Conservation (phyloP, 1,140 invertebrate species). For the Leptonema lineaticorne region DNA sequence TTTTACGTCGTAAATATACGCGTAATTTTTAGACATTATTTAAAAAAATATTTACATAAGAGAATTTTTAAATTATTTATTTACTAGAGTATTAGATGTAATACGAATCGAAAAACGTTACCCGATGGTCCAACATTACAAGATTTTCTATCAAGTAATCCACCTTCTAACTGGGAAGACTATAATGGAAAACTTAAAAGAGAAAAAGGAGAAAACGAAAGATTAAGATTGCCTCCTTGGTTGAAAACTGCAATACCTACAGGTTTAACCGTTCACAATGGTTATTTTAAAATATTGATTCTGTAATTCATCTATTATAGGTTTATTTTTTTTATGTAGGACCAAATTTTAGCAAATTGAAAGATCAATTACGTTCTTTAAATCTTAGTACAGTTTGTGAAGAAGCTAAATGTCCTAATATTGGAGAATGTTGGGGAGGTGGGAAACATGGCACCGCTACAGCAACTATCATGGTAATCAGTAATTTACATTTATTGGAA, state of each 20-base stretch:
- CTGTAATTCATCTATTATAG: neutral
- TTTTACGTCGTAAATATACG: too few species aligned
- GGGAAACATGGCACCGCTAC: slow-evolving; percentile 83
- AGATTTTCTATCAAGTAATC: slow-evolving; percentile 64
- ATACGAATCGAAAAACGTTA: slow-evolving; percentile 60
- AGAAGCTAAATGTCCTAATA: slow-evolving; percentile 98
- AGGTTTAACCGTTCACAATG: slow-evolving; percentile 52
- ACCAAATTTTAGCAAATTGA: slow-evolving; percentile 81
- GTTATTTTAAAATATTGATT: neutral
- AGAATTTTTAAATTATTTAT: too few species aligned
- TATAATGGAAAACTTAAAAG: slow-evolving; percentile 84
- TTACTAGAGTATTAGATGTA: too few species aligned
- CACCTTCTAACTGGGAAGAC: slow-evolving; percentile 59
- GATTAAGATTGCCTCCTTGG: slow-evolving; percentile 93
- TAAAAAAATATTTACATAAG: too few species aligned
- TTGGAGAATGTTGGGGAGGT: slow-evolving; percentile 99
- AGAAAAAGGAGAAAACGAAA: slow-evolving; percentile 76
- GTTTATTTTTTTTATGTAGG: slow-evolving; percentile 48
- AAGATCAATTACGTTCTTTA: slow-evolving; percentile 81
- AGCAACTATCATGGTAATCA: slow-evolving; percentile 82
- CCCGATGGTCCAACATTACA: slow-evolving; percentile 63
- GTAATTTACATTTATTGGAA: neutral
- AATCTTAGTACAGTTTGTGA: slow-evolving; percentile 98
- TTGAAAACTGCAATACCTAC: slow-evolving; percentile 93
- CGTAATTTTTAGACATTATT: too few species aligned